These are phyloP conservation scores for Scarus forsteni DNA, from an alignment of 2,797 vertebrate species.

Conservation along the genomic window DNA sequence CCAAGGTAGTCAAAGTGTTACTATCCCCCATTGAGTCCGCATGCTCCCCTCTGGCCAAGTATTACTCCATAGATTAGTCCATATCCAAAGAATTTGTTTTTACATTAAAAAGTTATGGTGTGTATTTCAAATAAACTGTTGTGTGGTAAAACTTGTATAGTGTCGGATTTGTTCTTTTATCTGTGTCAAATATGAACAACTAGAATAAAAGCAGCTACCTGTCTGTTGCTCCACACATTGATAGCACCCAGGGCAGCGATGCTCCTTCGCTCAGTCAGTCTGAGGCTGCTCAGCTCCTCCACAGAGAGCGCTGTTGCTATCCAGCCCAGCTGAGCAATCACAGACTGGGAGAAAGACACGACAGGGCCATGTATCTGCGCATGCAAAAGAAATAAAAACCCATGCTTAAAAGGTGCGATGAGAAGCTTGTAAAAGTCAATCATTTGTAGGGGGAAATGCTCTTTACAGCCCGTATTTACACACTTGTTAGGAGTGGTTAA, in stretches of 20 bases:
- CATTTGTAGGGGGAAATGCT: neutral
- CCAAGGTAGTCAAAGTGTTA: no score
- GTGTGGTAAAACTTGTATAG: neutral
- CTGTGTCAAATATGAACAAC: neutral
- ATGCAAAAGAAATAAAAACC: neutral
- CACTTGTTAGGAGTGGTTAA: neutral
- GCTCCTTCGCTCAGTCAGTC: slow-evolving; percentile 71
- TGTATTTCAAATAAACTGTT: no score
- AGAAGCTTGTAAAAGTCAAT: slow-evolving; percentile 11
- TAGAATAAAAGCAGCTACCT: slow-evolving; percentile 69
- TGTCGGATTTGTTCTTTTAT: neutral
- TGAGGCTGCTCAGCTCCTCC: slow-evolving; percentile 78
- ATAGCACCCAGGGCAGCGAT: slow-evolving; percentile 78
- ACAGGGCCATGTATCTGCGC: slow-evolving; percentile 78
- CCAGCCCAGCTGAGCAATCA: slow-evolving; percentile 82
- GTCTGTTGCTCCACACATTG: slow-evolving; percentile 74
- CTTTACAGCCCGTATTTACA: neutral
- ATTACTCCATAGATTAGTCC: no score
- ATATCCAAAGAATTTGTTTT: no score
- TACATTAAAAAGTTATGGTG: no score
- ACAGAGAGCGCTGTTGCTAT: slow-evolving; percentile 71
- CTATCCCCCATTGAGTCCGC: no score
- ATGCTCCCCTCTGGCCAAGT: no score
- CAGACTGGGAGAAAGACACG: slow-evolving; percentile 75
- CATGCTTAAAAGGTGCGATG: neutral